A percentile compares a stretch with the other conserved stretches of the same genome.
Conservation (phyloP, 1,140 invertebrate genomes). For the Calephelis nemesis region DNA sequence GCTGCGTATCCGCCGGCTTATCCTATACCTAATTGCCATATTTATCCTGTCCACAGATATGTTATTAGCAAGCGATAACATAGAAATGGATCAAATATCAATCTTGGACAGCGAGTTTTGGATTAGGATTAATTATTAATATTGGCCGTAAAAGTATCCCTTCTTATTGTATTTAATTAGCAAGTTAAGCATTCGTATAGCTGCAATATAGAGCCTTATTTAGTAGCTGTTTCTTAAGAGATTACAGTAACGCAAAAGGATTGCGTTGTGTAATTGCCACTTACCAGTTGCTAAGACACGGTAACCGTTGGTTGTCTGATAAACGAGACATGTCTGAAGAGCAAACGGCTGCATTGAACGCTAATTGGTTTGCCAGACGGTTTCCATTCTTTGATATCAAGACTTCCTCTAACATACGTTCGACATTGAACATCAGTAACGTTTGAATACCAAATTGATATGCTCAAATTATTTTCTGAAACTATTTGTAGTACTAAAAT, state of each 20-base stretch:
- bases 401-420: slow-evolving; percentile 33
- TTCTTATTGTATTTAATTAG: not conserved
- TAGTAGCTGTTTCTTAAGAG: slow-evolving; percentile 34
- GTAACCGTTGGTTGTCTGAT: slow-evolving; percentile 46
- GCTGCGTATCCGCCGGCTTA: too few relatives aligned
- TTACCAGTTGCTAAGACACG: slow-evolving; percentile 49
- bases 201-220: slow-evolving; percentile 11
- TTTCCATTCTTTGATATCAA: slow-evolving; percentile 43
- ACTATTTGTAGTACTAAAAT: too few relatives aligned
- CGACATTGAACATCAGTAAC: slow-evolving; percentile 23
- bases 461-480: too few relatives aligned
- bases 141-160: too few relatives aligned
- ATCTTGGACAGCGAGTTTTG: too few relatives aligned
- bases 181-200: not conserved
- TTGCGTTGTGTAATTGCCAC: slow-evolving; percentile 51
- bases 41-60: too few relatives aligned
- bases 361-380: slow-evolving; percentile 66
- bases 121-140: too few relatives aligned
- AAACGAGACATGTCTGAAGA: slow-evolving; percentile 55
- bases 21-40: too few relatives aligned
- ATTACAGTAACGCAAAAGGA: slow-evolving; percentile 26
- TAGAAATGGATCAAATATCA: too few relatives aligned
- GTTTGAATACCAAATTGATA: slow-evolving; percentile 1
- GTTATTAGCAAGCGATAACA: too few relatives aligned
- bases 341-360: slow-evolving; percentile 55